Evolutionary conservation across 2,113 vertebrate species (phyloP), one percentile per base, ranked within the genome.

Genomic region (Alethe diademata): DNA sequence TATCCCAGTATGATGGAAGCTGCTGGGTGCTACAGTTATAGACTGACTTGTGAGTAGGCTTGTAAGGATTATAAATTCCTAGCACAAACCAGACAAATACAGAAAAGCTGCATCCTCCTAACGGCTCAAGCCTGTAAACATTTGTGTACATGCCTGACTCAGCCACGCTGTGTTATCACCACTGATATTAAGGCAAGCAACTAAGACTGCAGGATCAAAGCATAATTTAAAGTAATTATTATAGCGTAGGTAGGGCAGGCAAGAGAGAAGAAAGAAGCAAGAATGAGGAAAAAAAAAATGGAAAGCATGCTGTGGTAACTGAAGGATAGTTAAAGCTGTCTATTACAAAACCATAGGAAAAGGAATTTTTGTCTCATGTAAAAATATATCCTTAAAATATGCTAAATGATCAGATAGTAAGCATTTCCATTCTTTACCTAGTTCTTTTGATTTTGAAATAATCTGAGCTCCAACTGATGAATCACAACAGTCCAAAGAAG

Each of bases 371-470:
- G 50, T 86, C 75, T 96, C 57, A 66, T 50, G 70, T 80, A 71
- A 83, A 95, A 89, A 92, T 86, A 94, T 56, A 86, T 62, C 81
- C 85, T 96, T 88, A 48, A 87, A 83, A 67, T 90, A 91, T 0
- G 57, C 94, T 96, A 94, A 90, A 92, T 78, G 69, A 93, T 35
- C 78, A 47, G 47, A 54, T 26, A 90, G 78, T 65, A 91, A 95
- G 67, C 43, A 93, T 83, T 97, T 93, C 61, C 40, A 64, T 86
- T 78, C 64, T 97, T 98, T 98, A 99, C 99, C 99, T 95, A 99
- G 98, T 95, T 99, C 99, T 98, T 98, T 99, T 79, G 98, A 98
- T 98, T 99, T 99, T 95, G 98, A 97, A 96, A 99, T 96, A 88
- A 98, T 98, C 93, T 99, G 99, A 91, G 98, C 98, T 97, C 98